These are phyloP conservation scores for Narcine bancroftii DNA, from an alignment of 2,113 vertebrate species.

Conservation along the genomic window DNA sequence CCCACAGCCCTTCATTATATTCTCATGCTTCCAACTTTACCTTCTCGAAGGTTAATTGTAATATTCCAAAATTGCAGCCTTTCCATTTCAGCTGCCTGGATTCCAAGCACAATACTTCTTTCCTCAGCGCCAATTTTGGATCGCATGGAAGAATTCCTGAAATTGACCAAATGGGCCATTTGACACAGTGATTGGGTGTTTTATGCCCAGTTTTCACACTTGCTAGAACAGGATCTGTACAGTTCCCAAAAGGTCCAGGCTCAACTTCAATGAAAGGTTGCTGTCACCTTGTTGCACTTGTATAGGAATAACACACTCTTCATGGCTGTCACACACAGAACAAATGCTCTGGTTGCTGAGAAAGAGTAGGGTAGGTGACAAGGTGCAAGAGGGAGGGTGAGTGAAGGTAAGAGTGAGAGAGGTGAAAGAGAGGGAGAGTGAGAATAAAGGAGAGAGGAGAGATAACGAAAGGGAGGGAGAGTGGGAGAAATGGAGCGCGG, in stretches of 20 bases:
- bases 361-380: neutral
- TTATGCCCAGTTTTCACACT: too few species aligned
- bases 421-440: slow-evolving; percentile 27
- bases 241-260: too few species aligned
- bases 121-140: neutral
- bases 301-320: too few species aligned
- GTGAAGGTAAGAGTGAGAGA: slow-evolving; percentile 12
- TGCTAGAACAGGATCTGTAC: too few species aligned
- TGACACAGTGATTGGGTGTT: too few species aligned
- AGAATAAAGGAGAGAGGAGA: slow-evolving; percentile 36
- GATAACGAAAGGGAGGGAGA: slow-evolving; percentile 41
- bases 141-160: too few species aligned
- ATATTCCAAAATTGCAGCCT: neutral
- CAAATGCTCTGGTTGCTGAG: too few species aligned
- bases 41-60: neutral
- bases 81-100: neutral
- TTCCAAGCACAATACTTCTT: neutral
- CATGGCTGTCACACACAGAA: too few species aligned
- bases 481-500: too few species aligned
- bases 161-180: too few species aligned
- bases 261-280: too few species aligned
- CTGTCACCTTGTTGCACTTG: too few species aligned
- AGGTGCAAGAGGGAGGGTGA: slow-evolving; percentile 22
- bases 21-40: neutral
- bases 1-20: neutral